Percentiles rank a stretch among this genome's conserved stretches.
Evolutionary conservation across 2,888 invertebrate genomes (phyloP).

Genomic region (Agonopterix arenella): DNA sequence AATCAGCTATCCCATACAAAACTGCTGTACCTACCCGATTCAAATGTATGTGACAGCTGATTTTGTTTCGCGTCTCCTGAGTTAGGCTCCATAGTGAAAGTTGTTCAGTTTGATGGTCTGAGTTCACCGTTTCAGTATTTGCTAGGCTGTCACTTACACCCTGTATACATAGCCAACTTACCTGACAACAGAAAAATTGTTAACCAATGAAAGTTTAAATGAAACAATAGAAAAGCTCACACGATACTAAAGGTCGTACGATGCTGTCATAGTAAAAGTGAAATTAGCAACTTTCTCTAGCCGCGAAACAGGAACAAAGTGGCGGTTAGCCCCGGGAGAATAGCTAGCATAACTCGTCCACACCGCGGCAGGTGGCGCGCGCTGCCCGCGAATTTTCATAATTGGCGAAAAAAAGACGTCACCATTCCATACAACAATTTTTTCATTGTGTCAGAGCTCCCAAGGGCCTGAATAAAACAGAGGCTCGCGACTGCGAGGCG

Average conservation of each 20-base stretch:
- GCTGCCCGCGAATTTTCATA: constrained; percentile 55
- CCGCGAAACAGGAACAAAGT: constrained; percentile 36
- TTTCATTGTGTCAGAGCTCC: constrained; percentile 59
- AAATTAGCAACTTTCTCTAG: constrained; percentile 49
- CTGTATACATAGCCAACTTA: too few relatives aligned
- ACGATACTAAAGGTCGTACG: constrained; percentile 11
- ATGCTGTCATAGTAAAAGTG: constrained; percentile 35
- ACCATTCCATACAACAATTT: constrained; percentile 56
- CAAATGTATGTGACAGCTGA: too few relatives aligned
- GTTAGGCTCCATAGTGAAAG: too few relatives aligned
- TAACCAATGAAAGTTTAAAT: too few relatives aligned
- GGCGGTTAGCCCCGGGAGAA: constrained; percentile 34
- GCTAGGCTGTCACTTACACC: too few relatives aligned
- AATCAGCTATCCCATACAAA: too few relatives aligned
- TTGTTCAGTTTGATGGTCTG: too few relatives aligned
- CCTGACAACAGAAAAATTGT: too few relatives aligned
- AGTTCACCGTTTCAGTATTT: too few relatives aligned
- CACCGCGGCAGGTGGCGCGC: constrained; percentile 50
- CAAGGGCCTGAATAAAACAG: constrained; percentile 66
- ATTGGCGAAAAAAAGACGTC: constrained; percentile 51
- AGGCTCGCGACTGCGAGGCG: constrained; percentile 41
- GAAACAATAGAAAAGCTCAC: constrained; percentile 8
- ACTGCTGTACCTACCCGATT: too few relatives aligned
- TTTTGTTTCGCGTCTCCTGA: too few relatives aligned
- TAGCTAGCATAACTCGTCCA: constrained; percentile 15